A percentile compares a stretch with the other conserved stretches of the same genome.
These are phyloP conservation scores for Iphiclides podalirius DNA, from an alignment of 2,888 invertebrate species.

Conservation along the genomic window DNA sequence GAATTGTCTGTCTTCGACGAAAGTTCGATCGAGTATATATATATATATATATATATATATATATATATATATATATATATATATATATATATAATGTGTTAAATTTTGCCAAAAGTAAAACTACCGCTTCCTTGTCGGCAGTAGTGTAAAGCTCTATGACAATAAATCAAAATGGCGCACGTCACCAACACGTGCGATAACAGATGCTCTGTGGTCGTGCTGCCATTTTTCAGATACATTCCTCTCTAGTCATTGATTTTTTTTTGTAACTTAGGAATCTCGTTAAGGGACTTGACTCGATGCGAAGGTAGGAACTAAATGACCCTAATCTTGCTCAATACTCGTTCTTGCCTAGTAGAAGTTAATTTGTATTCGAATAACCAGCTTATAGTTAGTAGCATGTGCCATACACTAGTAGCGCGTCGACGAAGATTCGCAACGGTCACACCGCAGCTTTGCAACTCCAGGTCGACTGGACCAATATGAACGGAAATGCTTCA, in stretches of 20 bases:
- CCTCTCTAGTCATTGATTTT: constrained; percentile 74
- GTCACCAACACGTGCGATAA: constrained; percentile 65
- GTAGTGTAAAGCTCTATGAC: constrained; percentile 71
- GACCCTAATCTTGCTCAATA: constrained; percentile 69
- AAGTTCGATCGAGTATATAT: neutral
- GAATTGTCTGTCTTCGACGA: neutral
- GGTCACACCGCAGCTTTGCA: constrained; percentile 50
- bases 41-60: too few species aligned
- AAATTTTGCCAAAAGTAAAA: constrained; percentile 34
- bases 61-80: too few species aligned
- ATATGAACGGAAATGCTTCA: constrained; percentile 50
- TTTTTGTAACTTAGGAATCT: constrained; percentile 27
- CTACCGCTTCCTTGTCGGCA: constrained; percentile 39
- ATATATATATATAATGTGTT: too few species aligned
- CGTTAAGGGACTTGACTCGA: constrained; percentile 32
- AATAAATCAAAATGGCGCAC: constrained; percentile 59
- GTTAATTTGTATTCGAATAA: constrained; percentile 37
- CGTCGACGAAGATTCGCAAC: constrained; percentile 37
- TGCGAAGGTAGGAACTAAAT: constrained; percentile 50
- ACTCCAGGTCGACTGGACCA: constrained; percentile 70
- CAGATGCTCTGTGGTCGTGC: constrained; percentile 38
- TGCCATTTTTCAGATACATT: constrained; percentile 65
- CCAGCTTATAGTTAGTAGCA: constrained; percentile 64
- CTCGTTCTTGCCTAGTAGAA: constrained; percentile 64
- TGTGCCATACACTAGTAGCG: constrained; percentile 69